Evolutionary conservation across 2,888 invertebrate genomes (phyloP).

Genomic region (Tipula confusa): DNA sequence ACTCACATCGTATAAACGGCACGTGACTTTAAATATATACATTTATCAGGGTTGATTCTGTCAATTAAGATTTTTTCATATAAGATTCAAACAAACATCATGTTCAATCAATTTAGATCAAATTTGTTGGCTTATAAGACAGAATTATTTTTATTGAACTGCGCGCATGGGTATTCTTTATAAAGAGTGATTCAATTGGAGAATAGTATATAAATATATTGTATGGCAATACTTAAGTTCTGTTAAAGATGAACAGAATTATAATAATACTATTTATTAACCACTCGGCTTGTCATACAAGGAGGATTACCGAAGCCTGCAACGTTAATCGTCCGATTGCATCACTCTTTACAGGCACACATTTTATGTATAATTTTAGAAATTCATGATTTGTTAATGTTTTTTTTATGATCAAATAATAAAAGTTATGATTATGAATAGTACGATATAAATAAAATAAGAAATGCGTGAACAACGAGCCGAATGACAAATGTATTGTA

Average conservation of each 20-base stretch:
- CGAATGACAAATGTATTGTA: no score
- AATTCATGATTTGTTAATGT: background rate
- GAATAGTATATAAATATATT: background rate
- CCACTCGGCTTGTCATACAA: no score
- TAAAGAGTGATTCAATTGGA: no score
- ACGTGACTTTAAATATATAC: background rate
- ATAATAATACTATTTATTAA: no score
- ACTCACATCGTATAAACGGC: background rate
- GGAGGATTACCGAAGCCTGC: no score
- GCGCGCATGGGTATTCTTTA: no score
- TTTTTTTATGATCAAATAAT: conserved; percentile 13
- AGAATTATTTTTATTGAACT: background rate
- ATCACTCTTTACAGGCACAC: no score
- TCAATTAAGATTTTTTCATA: background rate
- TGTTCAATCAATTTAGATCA: background rate
- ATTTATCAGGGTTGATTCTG: background rate
- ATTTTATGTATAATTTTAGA: background rate
- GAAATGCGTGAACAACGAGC: background rate
- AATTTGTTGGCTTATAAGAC: background rate
- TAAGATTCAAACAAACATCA: background rate
- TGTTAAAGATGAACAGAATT: no score
- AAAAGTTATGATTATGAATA: background rate
- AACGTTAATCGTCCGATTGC: no score
- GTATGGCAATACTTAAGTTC: background rate
- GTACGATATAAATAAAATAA: background rate